These are phyloP conservation scores for Drosophila peninsularis DNA, from an alignment of 2,888 invertebrate genomes.

Conservation along the genomic window DNA sequence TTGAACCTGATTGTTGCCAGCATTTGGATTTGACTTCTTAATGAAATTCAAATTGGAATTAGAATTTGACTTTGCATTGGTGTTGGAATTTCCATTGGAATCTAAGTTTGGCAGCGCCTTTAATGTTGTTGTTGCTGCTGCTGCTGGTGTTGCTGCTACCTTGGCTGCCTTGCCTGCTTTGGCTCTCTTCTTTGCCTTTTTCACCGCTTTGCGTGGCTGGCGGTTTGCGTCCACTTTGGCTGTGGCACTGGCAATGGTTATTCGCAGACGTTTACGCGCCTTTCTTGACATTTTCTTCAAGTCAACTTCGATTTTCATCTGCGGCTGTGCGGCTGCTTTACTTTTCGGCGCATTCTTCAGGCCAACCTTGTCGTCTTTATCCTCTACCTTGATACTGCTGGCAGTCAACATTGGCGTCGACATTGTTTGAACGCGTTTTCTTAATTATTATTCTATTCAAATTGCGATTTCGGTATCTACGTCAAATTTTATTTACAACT, in stretches of 20 bases:
- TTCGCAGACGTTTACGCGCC: neutral
- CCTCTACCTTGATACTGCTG: neutral
- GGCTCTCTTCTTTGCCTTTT: neutral
- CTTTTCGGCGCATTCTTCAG: too few relatives aligned
- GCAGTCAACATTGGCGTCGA: neutral
- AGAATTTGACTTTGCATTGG: neutral
- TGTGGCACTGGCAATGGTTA: neutral
- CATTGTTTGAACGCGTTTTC: neutral
- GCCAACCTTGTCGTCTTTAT: neutral
- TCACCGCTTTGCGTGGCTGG: neutral
- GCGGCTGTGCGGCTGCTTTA: neutral
- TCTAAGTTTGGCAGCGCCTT: neutral
- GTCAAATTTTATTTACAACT: neutral
- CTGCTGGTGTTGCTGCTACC: neutral
- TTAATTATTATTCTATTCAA: neutral
- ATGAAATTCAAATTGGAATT: neutral
- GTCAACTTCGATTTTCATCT: neutral
- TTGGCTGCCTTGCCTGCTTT: neutral
- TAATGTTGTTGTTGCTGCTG: neutral
- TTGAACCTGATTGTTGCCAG: neutral
- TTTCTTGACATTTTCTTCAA: neutral
- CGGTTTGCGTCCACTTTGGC: neutral
- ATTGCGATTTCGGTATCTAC: neutral
- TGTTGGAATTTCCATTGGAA: neutral
- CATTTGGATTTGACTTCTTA: neutral